Evolutionary conservation across 2,113 vertebrate species (phyloP).

Genomic region (Pseudorasbora parva): DNA sequence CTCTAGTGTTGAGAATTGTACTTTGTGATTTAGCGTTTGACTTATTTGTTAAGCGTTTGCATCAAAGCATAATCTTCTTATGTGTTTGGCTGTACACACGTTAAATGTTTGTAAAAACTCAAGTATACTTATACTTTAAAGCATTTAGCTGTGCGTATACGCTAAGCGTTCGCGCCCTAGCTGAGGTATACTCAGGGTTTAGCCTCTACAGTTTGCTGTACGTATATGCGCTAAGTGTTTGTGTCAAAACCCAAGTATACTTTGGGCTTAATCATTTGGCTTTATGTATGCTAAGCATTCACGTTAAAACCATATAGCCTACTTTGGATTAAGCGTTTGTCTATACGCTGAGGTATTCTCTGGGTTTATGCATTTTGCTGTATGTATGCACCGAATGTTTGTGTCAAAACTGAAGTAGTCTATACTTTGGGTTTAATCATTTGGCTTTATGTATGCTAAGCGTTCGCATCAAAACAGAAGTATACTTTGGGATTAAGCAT

Average conservation of each 20-base stretch:
- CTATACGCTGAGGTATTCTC: neutral
- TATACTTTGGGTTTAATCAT: neutral
- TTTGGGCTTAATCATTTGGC: neutral
- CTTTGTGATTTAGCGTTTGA: neutral
- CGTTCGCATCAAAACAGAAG: neutral
- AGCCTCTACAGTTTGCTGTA: neutral
- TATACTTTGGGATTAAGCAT: neutral
- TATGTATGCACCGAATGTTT: neutral
- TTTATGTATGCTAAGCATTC: neutral
- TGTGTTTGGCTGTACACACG: neutral
- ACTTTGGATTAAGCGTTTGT: too few relatives aligned
- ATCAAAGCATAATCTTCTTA: neutral
- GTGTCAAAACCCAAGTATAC: neutral
- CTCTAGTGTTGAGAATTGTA: too few relatives aligned
- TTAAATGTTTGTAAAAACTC: neutral
- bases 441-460: neutral
- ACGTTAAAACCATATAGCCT: neutral
- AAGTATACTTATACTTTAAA: neutral
- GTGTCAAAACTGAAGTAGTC: neutral
- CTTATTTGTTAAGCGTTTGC: neutral
- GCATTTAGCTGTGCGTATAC: neutral
- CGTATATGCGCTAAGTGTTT: neutral
- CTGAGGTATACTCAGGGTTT: neutral
- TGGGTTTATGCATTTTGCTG: neutral
- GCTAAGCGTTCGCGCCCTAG: neutral